Percentiles rank a stretch among this genome's conserved stretches.
Evolutionary conservation across 2,113 vertebrate genomes (phyloP).

Genomic region (Pangasianodon hypophthalmus): DNA sequence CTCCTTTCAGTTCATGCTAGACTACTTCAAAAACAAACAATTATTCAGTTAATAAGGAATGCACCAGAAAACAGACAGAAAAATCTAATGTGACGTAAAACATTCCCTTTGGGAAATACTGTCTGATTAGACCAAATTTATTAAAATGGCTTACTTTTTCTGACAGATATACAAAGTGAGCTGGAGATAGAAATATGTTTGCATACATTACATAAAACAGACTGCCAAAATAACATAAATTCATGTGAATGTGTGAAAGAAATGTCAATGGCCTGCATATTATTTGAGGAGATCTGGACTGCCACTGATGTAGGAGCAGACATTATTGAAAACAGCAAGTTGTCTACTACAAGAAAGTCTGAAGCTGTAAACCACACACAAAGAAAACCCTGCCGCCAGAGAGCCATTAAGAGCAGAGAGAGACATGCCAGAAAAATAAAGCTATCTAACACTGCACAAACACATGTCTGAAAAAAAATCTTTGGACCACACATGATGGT

Average conservation of each 20-base stretch:
- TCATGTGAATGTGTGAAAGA: slow-evolving; percentile 20
- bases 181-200: slow-evolving; percentile 18
- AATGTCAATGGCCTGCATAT: slow-evolving; percentile 23
- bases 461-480: slow-evolving; percentile 36
- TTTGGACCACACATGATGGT: slow-evolving; percentile 52
- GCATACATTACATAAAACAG: slow-evolving; percentile 43
- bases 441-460: slow-evolving; percentile 42
- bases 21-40: slow-evolving; percentile 13
- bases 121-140: slow-evolving; percentile 31
- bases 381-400: slow-evolving; percentile 31
- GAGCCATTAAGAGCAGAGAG: slow-evolving; percentile 37
- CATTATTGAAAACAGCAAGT: slow-evolving; percentile 33
- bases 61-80: not conserved
- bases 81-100: slow-evolving; percentile 14
- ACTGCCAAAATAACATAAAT: slow-evolving; percentile 45
- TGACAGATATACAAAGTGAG: not conserved
- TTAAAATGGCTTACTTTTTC: slow-evolving; percentile 16
- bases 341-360: slow-evolving; percentile 29
- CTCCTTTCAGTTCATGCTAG: not conserved
- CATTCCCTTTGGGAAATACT: not conserved
- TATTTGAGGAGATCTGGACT: slow-evolving; percentile 29
- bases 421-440: slow-evolving; percentile 52
- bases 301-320: slow-evolving; percentile 33
- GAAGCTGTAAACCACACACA: slow-evolving; percentile 42
- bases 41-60: slow-evolving; percentile 16